Evolutionary conservation across 2,797 vertebrate species (phyloP).

Genomic region (Neostethus bicornis): DNA sequence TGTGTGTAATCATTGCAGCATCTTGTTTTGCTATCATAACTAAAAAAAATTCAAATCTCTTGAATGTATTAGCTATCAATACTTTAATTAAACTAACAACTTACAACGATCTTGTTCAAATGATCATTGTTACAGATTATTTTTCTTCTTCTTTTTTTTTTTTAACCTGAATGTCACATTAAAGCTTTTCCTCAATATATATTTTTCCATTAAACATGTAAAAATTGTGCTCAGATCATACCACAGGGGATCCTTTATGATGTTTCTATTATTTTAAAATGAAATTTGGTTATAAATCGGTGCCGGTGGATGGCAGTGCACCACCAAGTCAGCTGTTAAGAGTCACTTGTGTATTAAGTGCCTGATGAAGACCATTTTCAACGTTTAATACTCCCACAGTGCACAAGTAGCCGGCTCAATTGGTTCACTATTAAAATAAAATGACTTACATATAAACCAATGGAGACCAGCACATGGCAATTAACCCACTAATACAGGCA

Average conservation of each 20-base stretch:
- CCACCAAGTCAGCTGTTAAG: conserved; percentile 19
- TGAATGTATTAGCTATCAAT: too few relatives aligned
- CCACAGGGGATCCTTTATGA: conserved; percentile 3
- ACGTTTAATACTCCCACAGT: conserved; percentile 42
- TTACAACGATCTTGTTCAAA: too few relatives aligned
- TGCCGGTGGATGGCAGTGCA: conserved; percentile 74
- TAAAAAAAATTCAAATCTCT: too few relatives aligned
- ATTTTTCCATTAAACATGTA: too few relatives aligned
- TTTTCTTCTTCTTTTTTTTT: too few relatives aligned
- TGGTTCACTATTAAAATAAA: conserved; percentile 79
- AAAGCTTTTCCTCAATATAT: too few relatives aligned
- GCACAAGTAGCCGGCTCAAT: conserved; percentile 46
- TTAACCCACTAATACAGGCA: conserved; percentile 96
- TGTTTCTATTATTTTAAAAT: not conserved
- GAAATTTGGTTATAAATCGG: not conserved
- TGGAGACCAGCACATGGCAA: conserved; percentile 87
- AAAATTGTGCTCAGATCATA: too few relatives aligned
- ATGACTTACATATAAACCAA: conserved; percentile 65
- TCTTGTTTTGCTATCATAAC: too few relatives aligned
- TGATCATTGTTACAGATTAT: too few relatives aligned
- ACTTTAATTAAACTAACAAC: too few relatives aligned
- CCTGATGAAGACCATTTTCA: conserved; percentile 43
- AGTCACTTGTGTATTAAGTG: conserved; percentile 20
- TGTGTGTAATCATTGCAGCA: too few relatives aligned
- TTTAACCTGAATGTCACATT: too few relatives aligned